These are phyloP conservation scores for Drymonia ruficornis DNA, from an alignment of 2,888 invertebrate genomes.

Conservation along the genomic window DNA sequence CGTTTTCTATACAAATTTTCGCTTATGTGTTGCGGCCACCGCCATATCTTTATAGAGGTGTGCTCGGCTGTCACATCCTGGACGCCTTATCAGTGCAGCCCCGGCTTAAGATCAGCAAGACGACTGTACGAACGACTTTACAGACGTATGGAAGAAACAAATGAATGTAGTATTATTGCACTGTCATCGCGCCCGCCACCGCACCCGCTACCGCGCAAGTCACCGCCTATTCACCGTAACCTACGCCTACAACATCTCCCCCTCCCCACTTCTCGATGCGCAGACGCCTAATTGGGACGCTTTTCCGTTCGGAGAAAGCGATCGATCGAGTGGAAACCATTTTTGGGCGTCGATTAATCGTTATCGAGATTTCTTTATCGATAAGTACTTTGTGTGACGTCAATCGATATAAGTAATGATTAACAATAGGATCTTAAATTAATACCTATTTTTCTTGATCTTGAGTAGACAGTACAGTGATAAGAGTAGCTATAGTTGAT, in stretches of 20 bases:
- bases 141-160: no score
- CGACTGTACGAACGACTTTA: no score
- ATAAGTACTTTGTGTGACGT: slow-evolving; percentile 18
- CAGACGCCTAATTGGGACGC: slow-evolving; percentile 63
- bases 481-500: neutral
- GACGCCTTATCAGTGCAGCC: no score
- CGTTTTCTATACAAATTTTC: no score
- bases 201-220: neutral
- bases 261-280: slow-evolving; percentile 28
- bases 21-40: no score
- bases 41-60: no score
- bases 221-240: neutral
- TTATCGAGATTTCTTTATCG: slow-evolving; percentile 31
- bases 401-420: slow-evolving; percentile 7
- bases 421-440: slow-evolving; percentile 20
- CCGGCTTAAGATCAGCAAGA: no score
- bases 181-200: no score
- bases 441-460: slow-evolving; percentile 11
- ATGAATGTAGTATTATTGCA: no score
- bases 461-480: neutral
- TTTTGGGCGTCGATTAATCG: slow-evolving; percentile 50
- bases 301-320: slow-evolving; percentile 75
- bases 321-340: slow-evolving; percentile 61
- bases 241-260: slow-evolving; percentile 43
- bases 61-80: no score